Base-by-base conservation (phyloP, 2,888 invertebrate species). In the Nudaria mundana region DNA sequence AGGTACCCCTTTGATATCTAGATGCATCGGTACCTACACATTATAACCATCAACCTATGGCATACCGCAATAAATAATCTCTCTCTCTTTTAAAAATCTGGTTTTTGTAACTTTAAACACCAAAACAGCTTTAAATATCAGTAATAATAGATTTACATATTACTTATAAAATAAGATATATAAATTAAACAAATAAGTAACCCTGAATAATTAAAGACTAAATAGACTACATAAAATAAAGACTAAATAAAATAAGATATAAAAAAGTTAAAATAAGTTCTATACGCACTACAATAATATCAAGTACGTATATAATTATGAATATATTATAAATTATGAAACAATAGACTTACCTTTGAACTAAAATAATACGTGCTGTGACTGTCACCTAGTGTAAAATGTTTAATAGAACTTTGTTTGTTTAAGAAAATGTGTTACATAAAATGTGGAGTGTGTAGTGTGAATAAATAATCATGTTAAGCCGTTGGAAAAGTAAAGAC, bases 401-500 rank as follows among this genome's bases (percentile, higher is more conserved):
- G 33, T 31, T 34, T 31, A 37, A 42, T 7, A 13, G n/a, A 25
- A 43, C 22, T 29, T 24, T 34, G 26, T 10, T 25, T 42, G 43
- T 28, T 5, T 37, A 48, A 26, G 3, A 48, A 30, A 38, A 53
- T 54, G 58, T 52, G 31, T 38, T 23, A 33, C 56, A 38, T 57
- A 42, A 49, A 32, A 46, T 43, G 53, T 48, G 56, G 45, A 30
- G 47, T 47, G 51, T 15, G 31, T 12, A 50, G 39, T 37, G 44
- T 48, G 43, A 56, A 54, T 46, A 56, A 48, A 40, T 56, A 48
- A 71, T 51, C 77, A 95, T 95, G 95, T 89, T 95, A 79, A 95
- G 93, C 69, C 93, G 94, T 69, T 95, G 95, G 95, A 95, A 95
- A 80, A 94, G 93, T 76, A 95, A 94, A 90, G 95, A 95, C 81